Evolutionary conservation across 2,888 invertebrate species (phyloP), one percentile per base, ranked within the genome.

Genomic region (Cryptocephalus primarius): DNA sequence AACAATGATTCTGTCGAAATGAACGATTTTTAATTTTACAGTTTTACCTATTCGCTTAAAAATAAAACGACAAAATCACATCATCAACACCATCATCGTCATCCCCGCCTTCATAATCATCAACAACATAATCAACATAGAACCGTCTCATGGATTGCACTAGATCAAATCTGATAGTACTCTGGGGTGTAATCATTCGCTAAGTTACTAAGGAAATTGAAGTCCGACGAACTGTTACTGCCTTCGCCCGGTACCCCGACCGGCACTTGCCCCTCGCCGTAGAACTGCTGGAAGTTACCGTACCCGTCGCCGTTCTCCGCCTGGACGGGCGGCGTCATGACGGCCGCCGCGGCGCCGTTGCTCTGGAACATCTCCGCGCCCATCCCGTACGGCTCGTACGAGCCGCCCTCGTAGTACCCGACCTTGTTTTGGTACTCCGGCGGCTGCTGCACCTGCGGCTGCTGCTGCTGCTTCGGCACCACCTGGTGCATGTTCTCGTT

Each of bases 111-210:
- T 46, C 48, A 49, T 42, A 48, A 49, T 51, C 44, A 52, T 52
- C 49, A 51, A 53, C 48, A 49, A 48, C 46, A 43, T 54, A 50
- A 55, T 51, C 51, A 54, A 60, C 52, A 53, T 48, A 46, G 47
- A 50, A 50, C 44, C 40, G 39, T 46, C 51, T 54, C 56, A 55
- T 60, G 60, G 54, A 66, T 66, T 65, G 64, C 64, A 65, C 64
- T 61, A 52, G 64, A 64, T 69, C 80, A 81, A 67, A 82, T 77
- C 68, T 82, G 80, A 66, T 92, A 92, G 69, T 92, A 92, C 70
- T 93, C 92, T 8, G 91, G 91, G 13, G 88, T 88, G 68, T 91
- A 92, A 68, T 92, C 92, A 68, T 90, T 92, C 53, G 91, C 89
- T 64, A 92, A 75, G 68, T 88, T 92, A 72, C 90, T 89, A 53